These are phyloP conservation scores for Deroptyus accipitrinus DNA, from an alignment of 2,113 vertebrate species.

Conservation along the genomic window DNA sequence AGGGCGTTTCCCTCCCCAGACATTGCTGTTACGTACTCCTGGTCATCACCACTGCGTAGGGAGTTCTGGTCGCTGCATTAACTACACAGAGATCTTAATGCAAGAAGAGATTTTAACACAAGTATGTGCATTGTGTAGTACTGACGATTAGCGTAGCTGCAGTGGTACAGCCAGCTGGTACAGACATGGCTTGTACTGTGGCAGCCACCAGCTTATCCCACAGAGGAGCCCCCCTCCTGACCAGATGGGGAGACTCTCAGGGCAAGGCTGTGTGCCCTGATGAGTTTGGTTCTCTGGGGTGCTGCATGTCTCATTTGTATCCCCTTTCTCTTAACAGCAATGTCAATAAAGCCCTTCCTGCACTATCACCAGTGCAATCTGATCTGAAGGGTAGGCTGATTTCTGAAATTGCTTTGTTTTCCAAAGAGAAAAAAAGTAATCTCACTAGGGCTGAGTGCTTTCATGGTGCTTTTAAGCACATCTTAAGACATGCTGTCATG, in stretches of 20 bases:
- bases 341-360: not conserved
- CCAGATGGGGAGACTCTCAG: not conserved
- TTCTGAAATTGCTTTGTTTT: not conserved
- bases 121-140: not conserved
- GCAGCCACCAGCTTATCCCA: not conserved
- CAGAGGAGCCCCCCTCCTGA: not conserved
- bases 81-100: not conserved
- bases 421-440: not conserved
- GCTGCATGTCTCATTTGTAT: not conserved
- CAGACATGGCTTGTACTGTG: not conserved
- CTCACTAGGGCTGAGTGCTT: not conserved
- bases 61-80: not conserved
- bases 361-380: fast-evolving
- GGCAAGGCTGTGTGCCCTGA: not conserved
- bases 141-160: not conserved
- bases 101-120: fast-evolving
- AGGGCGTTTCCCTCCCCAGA: not conserved
- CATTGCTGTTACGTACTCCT: not conserved
- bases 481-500: not conserved
- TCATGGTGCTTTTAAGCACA: not conserved
- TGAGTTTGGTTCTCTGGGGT: not conserved
- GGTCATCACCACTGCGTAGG: not conserved
- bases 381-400: not conserved
- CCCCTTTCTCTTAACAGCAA: not conserved
- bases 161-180: not conserved